Percentiles rank a stretch among this genome's conserved stretches.
phyloP scores from a whole-genome alignment of 2,888 invertebrate genomes.

The Ptycholaimellus sp. region DNA sequence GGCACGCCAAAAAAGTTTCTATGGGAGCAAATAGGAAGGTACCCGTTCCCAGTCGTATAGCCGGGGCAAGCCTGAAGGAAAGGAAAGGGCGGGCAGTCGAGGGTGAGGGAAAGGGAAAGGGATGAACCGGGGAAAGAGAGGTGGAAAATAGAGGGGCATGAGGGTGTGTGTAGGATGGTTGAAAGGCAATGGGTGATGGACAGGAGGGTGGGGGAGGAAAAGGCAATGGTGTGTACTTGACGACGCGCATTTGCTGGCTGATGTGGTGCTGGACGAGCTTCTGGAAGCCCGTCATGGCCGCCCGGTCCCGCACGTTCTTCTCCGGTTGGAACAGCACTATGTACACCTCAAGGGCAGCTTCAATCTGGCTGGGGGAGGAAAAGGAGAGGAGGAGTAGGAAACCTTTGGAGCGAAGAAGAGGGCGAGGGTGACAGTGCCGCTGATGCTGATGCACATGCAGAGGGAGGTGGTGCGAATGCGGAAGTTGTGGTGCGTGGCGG shows the following conservation, averaged over 20 bases:
- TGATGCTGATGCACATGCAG: conserved; percentile 51
- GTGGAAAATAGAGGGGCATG: neutral
- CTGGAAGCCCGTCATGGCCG: too few species aligned
- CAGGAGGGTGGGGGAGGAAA: conserved; percentile 4
- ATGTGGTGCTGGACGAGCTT: conserved; percentile 21
- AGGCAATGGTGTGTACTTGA: conserved; percentile 18
- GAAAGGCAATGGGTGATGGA: neutral
- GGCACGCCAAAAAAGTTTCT: too few species aligned
- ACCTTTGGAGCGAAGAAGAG: conserved; percentile 48
- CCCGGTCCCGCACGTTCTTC: conserved; percentile 42
- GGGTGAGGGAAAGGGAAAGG: too few species aligned
- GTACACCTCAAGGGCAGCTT: conserved; percentile 36
- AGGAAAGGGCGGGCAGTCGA: too few species aligned
- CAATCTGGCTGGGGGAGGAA: too few species aligned
- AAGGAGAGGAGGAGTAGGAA: too few species aligned
- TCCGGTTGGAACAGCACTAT: conserved; percentile 52
- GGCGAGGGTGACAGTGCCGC: conserved; percentile 47
- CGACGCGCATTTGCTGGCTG: conserved; percentile 25
- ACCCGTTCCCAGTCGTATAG: too few species aligned
- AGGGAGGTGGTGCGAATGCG: conserved; percentile 49
- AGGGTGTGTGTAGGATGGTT: conserved; percentile 1
- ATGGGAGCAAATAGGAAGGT: too few species aligned
- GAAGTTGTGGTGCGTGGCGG: conserved; percentile 32
- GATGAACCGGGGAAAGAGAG: conserved; percentile 1
- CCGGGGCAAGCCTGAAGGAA: too few species aligned